A percentile compares a stretch with the other conserved stretches of the same genome.
phyloP scores from a whole-genome alignment of 1,140 invertebrate species.

The Drosophila insularis region DNA sequence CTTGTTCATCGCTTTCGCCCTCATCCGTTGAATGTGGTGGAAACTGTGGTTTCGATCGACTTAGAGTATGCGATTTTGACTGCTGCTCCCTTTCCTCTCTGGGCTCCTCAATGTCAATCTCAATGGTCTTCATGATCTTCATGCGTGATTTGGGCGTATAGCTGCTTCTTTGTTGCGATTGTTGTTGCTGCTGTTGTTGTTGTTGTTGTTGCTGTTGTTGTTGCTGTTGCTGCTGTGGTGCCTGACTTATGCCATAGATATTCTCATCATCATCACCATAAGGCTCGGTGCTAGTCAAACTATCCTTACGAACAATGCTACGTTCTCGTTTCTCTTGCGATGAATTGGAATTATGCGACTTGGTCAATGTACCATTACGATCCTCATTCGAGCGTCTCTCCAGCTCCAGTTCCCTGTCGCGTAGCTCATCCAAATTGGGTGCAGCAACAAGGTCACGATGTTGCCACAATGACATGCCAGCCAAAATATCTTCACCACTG shows the following conservation, averaged over 20 bases:
- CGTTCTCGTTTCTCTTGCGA: slow-evolving; percentile 67
- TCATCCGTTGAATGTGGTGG: slow-evolving; percentile 70
- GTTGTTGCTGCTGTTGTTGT: slow-evolving; percentile 30
- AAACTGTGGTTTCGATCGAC: slow-evolving; percentile 58
- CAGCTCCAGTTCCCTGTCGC: slow-evolving; percentile 59
- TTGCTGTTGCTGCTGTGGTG: slow-evolving; percentile 39
- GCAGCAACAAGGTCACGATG: slow-evolving; percentile 89
- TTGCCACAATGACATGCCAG: slow-evolving; percentile 93
- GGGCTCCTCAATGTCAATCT: slow-evolving; percentile 79
- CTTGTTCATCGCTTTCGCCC: slow-evolving; percentile 79
- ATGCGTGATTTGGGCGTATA: slow-evolving; percentile 80
- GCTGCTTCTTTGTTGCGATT: slow-evolving; percentile 49
- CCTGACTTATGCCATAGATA: slow-evolving; percentile 71
- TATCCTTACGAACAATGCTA: slow-evolving; percentile 60
- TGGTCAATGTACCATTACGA: slow-evolving; percentile 62
- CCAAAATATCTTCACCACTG: slow-evolving; percentile 87
- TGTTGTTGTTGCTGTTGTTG: slow-evolving; percentile 41
- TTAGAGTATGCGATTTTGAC: slow-evolving; percentile 55
- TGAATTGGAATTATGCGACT: slow-evolving; percentile 72
- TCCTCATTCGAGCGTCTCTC: slow-evolving; percentile 83
- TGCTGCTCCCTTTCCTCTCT: slow-evolving; percentile 53
- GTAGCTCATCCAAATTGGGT: slow-evolving; percentile 82
- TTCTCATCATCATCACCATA: slow-evolving; percentile 79
- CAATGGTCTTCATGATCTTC: slow-evolving; percentile 82
- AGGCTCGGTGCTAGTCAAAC: slow-evolving; percentile 71